phyloP scores from a whole-genome alignment of 2,797 vertebrate species.

The Loris lydekkerianus region DNA sequence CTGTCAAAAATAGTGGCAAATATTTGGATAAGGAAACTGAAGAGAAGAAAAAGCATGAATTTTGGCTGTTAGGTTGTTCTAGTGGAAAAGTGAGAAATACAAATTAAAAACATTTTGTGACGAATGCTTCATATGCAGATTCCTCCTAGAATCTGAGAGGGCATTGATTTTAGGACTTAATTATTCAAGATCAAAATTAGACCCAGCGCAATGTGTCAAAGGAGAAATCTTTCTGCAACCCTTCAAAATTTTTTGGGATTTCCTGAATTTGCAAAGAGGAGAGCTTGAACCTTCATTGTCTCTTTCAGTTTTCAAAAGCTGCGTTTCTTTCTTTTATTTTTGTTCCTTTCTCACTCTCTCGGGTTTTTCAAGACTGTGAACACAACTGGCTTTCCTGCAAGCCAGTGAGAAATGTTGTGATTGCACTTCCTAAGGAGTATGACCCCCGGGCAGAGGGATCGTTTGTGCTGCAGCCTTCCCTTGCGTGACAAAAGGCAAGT shows the following conservation, averaged over 20 bases:
- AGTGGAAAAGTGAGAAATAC: neutral
- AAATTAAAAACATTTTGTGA: neutral
- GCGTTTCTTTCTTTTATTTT: neutral
- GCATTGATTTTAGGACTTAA: neutral
- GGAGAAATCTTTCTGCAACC: neutral
- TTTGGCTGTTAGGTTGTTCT: neutral
- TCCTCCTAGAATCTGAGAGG: neutral
- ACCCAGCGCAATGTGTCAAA: neutral
- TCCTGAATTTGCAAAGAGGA: constrained; percentile 28
- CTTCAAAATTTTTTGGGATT: constrained; percentile 11
- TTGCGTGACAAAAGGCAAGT: constrained; percentile 68
- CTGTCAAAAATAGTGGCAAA: neutral
- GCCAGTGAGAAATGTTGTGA: fast-evolving
- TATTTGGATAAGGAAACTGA: neutral
- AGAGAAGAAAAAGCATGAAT: neutral
- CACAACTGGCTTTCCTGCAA: fast-evolving
- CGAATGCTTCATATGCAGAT: neutral
- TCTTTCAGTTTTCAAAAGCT: neutral
- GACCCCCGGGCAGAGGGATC: neutral
- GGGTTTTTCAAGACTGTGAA: neutral
- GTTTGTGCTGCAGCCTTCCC: neutral
- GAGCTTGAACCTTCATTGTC: neutral
- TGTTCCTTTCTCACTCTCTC: neutral
- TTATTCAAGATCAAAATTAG: neutral
- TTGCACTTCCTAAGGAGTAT: neutral